A percentile compares a stretch with the other conserved stretches of the same genome.
These are phyloP conservation scores for Trididemnum miniatum DNA, from an alignment of 23 tunicate genomes.

Conservation along the genomic window DNA sequence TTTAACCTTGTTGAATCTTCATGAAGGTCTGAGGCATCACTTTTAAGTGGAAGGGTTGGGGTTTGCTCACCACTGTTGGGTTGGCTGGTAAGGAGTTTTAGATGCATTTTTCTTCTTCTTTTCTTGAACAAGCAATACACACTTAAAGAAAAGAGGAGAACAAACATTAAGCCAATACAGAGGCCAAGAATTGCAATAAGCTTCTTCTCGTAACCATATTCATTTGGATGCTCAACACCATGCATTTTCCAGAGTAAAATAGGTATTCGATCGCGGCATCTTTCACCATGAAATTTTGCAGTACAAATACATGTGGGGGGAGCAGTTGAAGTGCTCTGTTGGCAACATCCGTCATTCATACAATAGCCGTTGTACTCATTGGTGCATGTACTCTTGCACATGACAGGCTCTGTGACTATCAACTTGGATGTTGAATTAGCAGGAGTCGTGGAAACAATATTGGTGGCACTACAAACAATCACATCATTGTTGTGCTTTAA, in stretches of 20 bases:
- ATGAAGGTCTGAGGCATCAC: background rate
- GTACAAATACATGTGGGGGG: constrained; percentile 1
- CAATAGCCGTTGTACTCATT: background rate
- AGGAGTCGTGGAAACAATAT: background rate
- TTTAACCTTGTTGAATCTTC: background rate
- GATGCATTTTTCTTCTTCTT: constrained; percentile 14
- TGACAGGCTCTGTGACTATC: background rate
- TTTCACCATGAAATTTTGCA: background rate
- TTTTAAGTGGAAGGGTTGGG: background rate
- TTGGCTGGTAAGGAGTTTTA: background rate
- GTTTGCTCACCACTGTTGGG: background rate
- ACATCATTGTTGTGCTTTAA: background rate
- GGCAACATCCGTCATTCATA: background rate
- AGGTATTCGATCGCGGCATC: background rate
- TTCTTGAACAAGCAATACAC: constrained; percentile 28
- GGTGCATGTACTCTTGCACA: background rate
- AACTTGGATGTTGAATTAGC: constrained; percentile 5
- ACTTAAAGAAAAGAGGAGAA: background rate
- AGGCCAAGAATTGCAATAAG: constrained; percentile 5
- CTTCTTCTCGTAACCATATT: constrained; percentile 10
- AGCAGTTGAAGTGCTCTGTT: background rate
- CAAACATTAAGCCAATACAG: background rate
- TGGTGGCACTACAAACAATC: constrained; percentile 20
- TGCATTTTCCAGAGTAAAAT: background rate
- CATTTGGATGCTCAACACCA: background rate